Evolutionary conservation across 2,113 vertebrate species (phyloP).

Genomic region (Copsychus sechellarum): DNA sequence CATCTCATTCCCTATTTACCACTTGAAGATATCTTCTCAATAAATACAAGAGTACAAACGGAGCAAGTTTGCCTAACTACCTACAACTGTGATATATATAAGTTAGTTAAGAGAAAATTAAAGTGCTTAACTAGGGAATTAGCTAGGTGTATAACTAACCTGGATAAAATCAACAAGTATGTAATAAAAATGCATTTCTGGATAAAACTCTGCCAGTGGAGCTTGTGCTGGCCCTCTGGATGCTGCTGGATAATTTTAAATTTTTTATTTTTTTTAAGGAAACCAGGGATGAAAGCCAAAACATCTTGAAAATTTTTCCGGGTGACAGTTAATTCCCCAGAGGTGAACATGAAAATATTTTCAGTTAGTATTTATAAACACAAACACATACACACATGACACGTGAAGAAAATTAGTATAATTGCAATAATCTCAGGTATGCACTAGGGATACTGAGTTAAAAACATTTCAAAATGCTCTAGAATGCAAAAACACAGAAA

Average conservation of each 20-base stretch:
- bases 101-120: neutral
- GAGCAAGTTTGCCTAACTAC: neutral
- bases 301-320: neutral
- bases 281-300: neutral
- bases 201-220: neutral
- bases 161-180: neutral
- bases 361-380: neutral
- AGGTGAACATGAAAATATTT: neutral
- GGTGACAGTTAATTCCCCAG: neutral
- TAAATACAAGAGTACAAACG: neutral
- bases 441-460: neutral
- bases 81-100: neutral
- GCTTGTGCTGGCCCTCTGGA: neutral
- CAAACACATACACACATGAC: neutral
- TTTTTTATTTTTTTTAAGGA: no score
- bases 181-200: neutral
- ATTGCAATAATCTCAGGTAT: neutral
- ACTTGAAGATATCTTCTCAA: neutral
- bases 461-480: neutral
- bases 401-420: neutral
- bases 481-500: neutral
- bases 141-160: neutral
- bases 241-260: neutral
- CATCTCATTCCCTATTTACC: neutral
- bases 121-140: neutral